Base-by-base conservation (phyloP, 2,888 invertebrate species). In the Drosophila acutilabella region DNA sequence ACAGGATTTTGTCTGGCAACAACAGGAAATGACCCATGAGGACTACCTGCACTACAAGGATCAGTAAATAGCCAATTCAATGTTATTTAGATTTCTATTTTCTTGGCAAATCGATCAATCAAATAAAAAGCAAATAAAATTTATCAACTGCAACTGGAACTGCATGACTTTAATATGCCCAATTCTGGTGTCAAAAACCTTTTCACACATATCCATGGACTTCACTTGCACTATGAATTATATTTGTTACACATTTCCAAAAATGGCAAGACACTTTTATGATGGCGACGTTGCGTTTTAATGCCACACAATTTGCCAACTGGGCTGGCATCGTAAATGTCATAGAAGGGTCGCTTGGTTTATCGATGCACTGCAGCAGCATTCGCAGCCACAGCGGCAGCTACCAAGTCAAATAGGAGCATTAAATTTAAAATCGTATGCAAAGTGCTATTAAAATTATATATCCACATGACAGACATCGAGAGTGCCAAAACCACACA, bases 391-490 rank as follows among this genome's bases (percentile, higher is more conserved):
- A 23, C 23, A 23, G 23, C 3, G 23, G 23, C 23, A 23, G 57
- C 11, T 16, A 33, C 50, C 38, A 16, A 38, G 40, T 20, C 33
- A 42, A 20, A 10, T 18, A 48, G 48, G 47, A 26, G 51, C 40
- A 64, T 56, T 36, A 78, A 70, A 78, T 82, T 78, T 65, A 74
- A 30, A 88, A 88, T 84, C 75, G 82, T 80, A 84, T 88, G 84
- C 88, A 81, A 80, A 88, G 80, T 71, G 76, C 65, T 51, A 85
- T 84, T 82, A 78, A 85, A 85, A 84, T 67, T 76, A 61, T 60
- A n/a, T 13, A 38, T 45, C 42, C 40, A 52, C 59, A 40, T 56
- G 10, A 67, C 75, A 81, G 69, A 62, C 56, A 30, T 57, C 16
- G 57, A 53, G 73, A 80, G 71, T 80, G 69, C 48, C 77, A 59